phyloP scores from a whole-genome alignment of 2,888 invertebrate species.

The Calameuta filiformis region DNA sequence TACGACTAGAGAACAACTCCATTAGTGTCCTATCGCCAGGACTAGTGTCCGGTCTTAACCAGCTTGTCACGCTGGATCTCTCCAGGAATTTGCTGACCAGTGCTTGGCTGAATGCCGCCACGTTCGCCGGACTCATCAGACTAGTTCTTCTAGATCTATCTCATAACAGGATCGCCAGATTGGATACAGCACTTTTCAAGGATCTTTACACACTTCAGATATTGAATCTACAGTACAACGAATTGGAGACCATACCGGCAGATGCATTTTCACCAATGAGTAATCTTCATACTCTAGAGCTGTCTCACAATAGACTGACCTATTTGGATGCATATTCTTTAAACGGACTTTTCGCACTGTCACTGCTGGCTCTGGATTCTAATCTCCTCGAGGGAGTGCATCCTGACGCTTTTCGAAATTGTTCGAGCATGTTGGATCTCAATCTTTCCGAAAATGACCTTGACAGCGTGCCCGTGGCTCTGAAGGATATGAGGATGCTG shows the following conservation, averaged over 20 bases:
- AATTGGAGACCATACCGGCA: slow-evolving; percentile 84
- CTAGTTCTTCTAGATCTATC: slow-evolving; percentile 88
- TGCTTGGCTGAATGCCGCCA: slow-evolving; percentile 85
- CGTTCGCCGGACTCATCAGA: slow-evolving; percentile 88
- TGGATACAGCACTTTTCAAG: slow-evolving; percentile 86
- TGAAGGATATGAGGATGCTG: slow-evolving; percentile 86
- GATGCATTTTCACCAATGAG: slow-evolving; percentile 92
- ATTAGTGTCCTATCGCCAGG: slow-evolving; percentile 87
- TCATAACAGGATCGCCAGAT: slow-evolving; percentile 82
- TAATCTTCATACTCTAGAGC: slow-evolving; percentile 88
- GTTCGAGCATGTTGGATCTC: slow-evolving; percentile 89
- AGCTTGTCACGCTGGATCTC: slow-evolving; percentile 86
- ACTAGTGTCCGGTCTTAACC: slow-evolving; percentile 86
- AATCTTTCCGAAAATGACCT: slow-evolving; percentile 90
- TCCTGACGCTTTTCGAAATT: slow-evolving; percentile 89
- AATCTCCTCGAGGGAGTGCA: slow-evolving; percentile 87
- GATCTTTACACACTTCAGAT: slow-evolving; percentile 91
- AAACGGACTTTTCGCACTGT: slow-evolving; percentile 89
- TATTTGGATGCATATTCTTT: slow-evolving; percentile 87
- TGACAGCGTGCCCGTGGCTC: slow-evolving; percentile 81
- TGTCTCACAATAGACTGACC: slow-evolving; percentile 87
- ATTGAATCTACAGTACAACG: slow-evolving; percentile 86
- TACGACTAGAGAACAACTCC: slow-evolving; percentile 92
- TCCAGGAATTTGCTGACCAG: slow-evolving; percentile 88
- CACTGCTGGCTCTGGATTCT: slow-evolving; percentile 85